A percentile compares a stretch with the other conserved stretches of the same genome.
Evolutionary conservation across 2,113 vertebrate species (phyloP).

Genomic region (Tautogolabrus adspersus): DNA sequence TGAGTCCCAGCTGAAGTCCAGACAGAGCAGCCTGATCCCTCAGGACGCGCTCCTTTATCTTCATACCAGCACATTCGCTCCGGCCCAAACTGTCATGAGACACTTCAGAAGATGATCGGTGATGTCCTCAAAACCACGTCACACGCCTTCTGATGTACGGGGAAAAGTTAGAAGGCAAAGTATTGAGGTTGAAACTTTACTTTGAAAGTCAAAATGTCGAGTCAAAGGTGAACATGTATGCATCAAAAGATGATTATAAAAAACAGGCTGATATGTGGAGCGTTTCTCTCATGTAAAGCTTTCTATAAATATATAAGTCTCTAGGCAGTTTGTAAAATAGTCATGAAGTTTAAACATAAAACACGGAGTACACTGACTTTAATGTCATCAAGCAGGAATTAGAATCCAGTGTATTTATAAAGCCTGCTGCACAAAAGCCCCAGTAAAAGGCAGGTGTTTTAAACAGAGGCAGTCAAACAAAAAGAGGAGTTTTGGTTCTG

Average conservation of each 20-base stretch:
- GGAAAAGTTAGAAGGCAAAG: conserved; percentile 26
- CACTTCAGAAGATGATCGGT: conserved; percentile 45
- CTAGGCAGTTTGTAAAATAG: too few species aligned
- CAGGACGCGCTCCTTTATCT: conserved; percentile 69
- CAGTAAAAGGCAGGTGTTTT: too few species aligned
- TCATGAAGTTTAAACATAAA: too few species aligned
- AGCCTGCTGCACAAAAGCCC: too few species aligned
- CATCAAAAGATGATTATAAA: neutral
- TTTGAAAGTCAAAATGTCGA: neutral
- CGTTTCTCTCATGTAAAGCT: neutral
- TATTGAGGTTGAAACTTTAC: conserved; percentile 19
- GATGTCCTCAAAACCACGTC: conserved; percentile 51
- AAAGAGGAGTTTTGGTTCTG: too few species aligned
- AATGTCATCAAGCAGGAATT: too few species aligned
- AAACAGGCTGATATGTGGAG: neutral
- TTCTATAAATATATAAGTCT: too few species aligned
- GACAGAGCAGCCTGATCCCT: conserved; percentile 59
- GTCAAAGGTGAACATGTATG: neutral
- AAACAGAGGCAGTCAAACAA: too few species aligned
- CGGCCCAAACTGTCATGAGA: conserved; percentile 48
- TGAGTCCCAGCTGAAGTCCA: conserved; percentile 66
- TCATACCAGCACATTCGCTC: conserved; percentile 46
- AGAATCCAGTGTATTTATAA: too few species aligned
- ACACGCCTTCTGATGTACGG: conserved; percentile 39
- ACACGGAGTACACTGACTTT: too few species aligned